Evolutionary conservation across 23 tunicate genomes (phyloP), one percentile per base, ranked within the genome.

Genomic region (Trididemnum clinides): DNA sequence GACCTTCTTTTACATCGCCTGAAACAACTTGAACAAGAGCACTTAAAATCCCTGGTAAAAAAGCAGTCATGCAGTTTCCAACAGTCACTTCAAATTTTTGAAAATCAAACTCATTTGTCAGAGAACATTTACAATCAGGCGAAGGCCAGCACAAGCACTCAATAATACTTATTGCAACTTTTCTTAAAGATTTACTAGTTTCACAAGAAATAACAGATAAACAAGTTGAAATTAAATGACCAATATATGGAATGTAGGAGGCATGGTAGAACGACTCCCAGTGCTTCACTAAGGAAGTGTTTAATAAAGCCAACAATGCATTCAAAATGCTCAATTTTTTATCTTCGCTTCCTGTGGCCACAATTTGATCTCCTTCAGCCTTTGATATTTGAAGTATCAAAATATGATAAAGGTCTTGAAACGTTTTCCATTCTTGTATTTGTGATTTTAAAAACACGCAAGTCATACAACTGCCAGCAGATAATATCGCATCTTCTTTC

Each of bases 61-160:
- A 86, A 63, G 91, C 74, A 19, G 88, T 79, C 38, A 91, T 51
- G n/a, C 83, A 75, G 50, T 91, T 59, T 18, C 90, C 96, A 63
- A 80, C 28, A 1, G 35, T 3, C 28, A 85, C 49, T 33, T 7
- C 26, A 44, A 63, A 29, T 27, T 58, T 1, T 27, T 69, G 64
- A 21, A 28, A 36, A 2, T 90, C 89, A n/a, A 31, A 29, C 25
- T 44, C 83, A 2, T 71, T 20, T 1, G 71, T 20, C 27, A 26
- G 15, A 34, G 38, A 20, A n/a, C n/a, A n/a, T n/a, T n/a, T n/a
- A n/a, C n/a, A n/a, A 26, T 23, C 15, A 36, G 82, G 71, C 2
- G 74, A 7, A 0, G 90, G 86, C 28, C 35, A 0, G 33, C 88
- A 86, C n/a, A 91, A 34, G 15, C 73, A 51, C 25, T 33, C 19